phyloP scores from a whole-genome alignment of 2,888 invertebrate species.

The Parasteatoda lunata region DNA sequence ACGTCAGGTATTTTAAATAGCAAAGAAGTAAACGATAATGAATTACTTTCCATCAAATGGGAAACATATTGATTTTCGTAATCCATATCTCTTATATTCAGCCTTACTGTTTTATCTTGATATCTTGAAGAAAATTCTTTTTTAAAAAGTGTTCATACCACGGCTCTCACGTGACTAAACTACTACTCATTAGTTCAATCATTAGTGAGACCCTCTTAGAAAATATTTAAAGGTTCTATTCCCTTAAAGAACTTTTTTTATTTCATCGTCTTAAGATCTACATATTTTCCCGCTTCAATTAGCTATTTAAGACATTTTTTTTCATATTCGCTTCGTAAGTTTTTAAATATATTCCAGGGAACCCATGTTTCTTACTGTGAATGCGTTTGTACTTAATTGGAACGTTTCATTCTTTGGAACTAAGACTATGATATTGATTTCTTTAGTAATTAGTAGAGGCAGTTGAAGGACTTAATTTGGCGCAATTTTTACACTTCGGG shows the following conservation, averaged over 20 bases:
- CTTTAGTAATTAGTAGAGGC: conserved; percentile 36
- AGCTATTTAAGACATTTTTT: conserved; percentile 30
- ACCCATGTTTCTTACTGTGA: background rate
- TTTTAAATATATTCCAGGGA: conserved; percentile 39
- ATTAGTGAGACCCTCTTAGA: conserved; percentile 39
- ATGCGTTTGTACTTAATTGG: conserved; percentile 38
- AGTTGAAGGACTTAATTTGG: background rate
- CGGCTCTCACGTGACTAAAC: conserved; percentile 24
- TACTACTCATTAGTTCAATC: conserved; percentile 47
- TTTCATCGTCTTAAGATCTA: conserved; percentile 14
- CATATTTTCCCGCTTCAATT: conserved; percentile 19
- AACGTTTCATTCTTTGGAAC: conserved; percentile 15
- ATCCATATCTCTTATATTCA: background rate
- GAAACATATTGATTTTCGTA: background rate
- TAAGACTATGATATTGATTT: conserved; percentile 32
- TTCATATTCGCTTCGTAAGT: conserved; percentile 3
- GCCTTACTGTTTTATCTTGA: conserved; percentile 29
- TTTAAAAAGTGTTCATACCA: conserved; percentile 16
- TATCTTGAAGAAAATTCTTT: conserved; percentile 28
- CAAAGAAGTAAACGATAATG: background rate
- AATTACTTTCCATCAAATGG: background rate
- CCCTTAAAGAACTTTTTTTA: conserved; percentile 33
- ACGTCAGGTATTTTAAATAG: too few species aligned
- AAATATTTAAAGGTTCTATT: conserved; percentile 56
- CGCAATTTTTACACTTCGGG: background rate